These are phyloP conservation scores for Patagioenas fasciata DNA, from an alignment of 2,113 vertebrate genomes.

Conservation along the genomic window DNA sequence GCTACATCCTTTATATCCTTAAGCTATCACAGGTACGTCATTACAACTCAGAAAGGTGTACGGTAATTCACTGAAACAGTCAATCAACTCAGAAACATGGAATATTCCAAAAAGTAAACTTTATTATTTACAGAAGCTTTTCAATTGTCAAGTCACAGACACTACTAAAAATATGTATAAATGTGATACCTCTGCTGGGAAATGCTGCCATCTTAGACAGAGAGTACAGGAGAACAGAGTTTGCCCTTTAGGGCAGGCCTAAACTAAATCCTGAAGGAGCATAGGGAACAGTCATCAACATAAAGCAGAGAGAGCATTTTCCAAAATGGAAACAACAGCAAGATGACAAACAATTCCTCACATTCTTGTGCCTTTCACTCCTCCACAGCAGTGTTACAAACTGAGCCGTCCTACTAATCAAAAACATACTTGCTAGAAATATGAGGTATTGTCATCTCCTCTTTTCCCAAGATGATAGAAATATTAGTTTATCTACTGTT, in stretches of 20 bases:
- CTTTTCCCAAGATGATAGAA: not conserved
- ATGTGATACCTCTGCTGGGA: not conserved
- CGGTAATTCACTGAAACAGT: not conserved
- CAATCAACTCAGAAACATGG: not conserved
- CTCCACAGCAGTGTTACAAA: not conserved
- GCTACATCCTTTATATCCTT: not conserved
- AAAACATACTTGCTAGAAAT: not conserved
- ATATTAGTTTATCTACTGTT: not conserved
- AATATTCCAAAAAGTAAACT: not conserved
- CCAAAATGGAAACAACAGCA: not conserved
- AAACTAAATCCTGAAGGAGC: not conserved
- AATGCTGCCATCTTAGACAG: not conserved
- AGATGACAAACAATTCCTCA: not conserved
- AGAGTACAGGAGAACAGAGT: not conserved
- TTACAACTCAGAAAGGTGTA: not conserved
- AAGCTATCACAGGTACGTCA: not conserved
- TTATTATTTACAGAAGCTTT: not conserved
- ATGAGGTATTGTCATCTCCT: not conserved
- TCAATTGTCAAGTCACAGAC: not conserved
- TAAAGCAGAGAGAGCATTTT: not conserved
- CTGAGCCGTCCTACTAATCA: not conserved
- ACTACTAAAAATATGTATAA: not conserved
- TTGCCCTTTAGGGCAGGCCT: not conserved
- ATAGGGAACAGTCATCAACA: not conserved
- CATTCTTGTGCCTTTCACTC: not conserved